Percentiles rank a stretch among this genome's conserved stretches.
Conservation (phyloP, 2,888 invertebrate species). For the Acanthopleura granulata region DNA sequence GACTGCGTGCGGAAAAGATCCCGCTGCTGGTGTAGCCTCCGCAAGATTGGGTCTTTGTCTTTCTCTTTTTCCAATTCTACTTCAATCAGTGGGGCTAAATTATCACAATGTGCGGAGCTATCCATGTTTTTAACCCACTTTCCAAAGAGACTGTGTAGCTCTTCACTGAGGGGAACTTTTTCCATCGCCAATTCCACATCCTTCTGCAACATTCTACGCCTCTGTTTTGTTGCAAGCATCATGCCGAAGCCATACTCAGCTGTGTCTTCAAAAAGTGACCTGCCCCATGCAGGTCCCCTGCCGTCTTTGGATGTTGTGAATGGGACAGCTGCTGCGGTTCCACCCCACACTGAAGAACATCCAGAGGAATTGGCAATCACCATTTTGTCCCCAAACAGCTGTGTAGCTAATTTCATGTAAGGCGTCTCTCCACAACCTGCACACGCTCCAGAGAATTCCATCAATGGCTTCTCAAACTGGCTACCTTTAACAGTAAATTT, state of each 20-base stretch:
- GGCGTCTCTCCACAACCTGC: conserved; percentile 40
- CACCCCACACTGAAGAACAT: conserved; percentile 40
- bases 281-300: conserved; percentile 38
- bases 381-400: conserved; percentile 39
- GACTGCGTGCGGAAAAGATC: conserved; percentile 38
- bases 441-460: conserved; percentile 38
- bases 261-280: conserved; percentile 41
- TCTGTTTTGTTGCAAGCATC: conserved; percentile 40
- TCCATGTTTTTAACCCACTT: conserved; percentile 33
- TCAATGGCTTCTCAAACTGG: conserved; percentile 37
- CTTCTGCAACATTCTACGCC: conserved; percentile 30
- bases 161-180: not conserved
- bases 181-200: conserved; percentile 25
- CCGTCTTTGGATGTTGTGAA: conserved; percentile 39
- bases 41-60: conserved; percentile 29
- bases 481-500: conserved; percentile 37
- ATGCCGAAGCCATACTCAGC: conserved; percentile 43
- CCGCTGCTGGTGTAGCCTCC: conserved; percentile 23
- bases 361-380: conserved; percentile 40
- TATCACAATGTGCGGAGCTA: conserved; percentile 29
- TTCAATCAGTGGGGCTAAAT: conserved; percentile 25
- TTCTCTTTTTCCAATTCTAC: conserved; percentile 23
- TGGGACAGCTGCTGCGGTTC: conserved; percentile 37
- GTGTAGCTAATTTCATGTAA: conserved; percentile 39
- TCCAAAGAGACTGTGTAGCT: conserved; percentile 1